Percentiles rank a stretch among this genome's conserved stretches.
Evolutionary conservation across 1,140 invertebrate genomes (phyloP).

Genomic region (Heliconius congener): DNA sequence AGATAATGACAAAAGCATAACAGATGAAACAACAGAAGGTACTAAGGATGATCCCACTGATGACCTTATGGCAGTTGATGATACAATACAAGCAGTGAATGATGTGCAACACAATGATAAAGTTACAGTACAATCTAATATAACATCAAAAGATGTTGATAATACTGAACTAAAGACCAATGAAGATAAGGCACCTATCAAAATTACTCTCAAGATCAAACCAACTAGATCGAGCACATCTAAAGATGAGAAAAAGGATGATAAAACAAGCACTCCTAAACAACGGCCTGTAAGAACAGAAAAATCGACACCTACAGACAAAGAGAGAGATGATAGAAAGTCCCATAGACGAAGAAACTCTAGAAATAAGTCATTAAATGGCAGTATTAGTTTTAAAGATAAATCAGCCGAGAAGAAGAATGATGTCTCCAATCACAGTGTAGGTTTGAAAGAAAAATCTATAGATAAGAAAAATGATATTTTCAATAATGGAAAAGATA

Average conservation of each 20-base stretch:
- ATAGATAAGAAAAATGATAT: neutral
- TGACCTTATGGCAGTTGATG: slow-evolving; percentile 23
- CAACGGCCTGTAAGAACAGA: slow-evolving; percentile 41
- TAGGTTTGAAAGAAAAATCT: neutral
- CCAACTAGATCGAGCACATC: slow-evolving; percentile 36
- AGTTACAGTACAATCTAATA: slow-evolving; percentile 20
- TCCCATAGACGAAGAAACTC: slow-evolving; percentile 52
- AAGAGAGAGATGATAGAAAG: slow-evolving; percentile 44
- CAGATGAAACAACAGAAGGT: slow-evolving; percentile 28
- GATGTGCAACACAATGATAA: neutral
- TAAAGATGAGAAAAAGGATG: slow-evolving; percentile 42
- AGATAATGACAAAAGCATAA: slow-evolving; percentile 29
- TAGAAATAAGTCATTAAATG: slow-evolving; percentile 54
- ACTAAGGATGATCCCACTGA: slow-evolving; percentile 14
- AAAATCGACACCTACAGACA: slow-evolving; percentile 43
- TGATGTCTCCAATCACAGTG: slow-evolving; percentile 26
- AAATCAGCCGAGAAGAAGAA: slow-evolving; percentile 34
- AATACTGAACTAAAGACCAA: slow-evolving; percentile 13
- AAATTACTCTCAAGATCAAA: slow-evolving; percentile 51
- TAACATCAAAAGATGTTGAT: slow-evolving; percentile 16
- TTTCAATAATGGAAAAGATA: slow-evolving; percentile 32
- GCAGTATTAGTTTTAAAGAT: slow-evolving; percentile 28
- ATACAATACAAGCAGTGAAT: neutral
- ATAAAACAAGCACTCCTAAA: slow-evolving; percentile 42
- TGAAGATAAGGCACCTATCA: slow-evolving; percentile 43